Evolutionary conservation across 2,888 invertebrate species (phyloP).

Genomic region (Parnassius glacialis): DNA sequence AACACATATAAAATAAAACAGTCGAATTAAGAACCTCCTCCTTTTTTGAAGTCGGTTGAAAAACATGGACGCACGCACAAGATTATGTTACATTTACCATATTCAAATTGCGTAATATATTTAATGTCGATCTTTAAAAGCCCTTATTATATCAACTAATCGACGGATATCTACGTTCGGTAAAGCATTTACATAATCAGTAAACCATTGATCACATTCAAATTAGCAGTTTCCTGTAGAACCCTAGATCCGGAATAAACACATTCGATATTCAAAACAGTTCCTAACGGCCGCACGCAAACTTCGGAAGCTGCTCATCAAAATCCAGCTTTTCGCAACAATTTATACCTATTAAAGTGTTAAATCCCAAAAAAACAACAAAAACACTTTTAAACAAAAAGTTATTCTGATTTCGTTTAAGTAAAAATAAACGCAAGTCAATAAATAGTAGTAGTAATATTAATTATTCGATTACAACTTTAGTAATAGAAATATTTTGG

Average conservation of each 20-base stretch:
- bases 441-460: no score
- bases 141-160: slow-evolving; percentile 18
- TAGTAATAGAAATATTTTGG: no score
- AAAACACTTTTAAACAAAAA: no score
- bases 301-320: slow-evolving; percentile 54
- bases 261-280: slow-evolving; percentile 50
- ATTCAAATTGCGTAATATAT: slow-evolving; percentile 17
- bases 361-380: no score
- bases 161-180: slow-evolving; percentile 23
- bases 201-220: slow-evolving; percentile 47
- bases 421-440: no score
- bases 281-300: slow-evolving; percentile 47
- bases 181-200: slow-evolving; percentile 35
- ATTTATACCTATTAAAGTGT: no score
- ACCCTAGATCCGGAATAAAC: slow-evolving; percentile 36
- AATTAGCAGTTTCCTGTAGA: slow-evolving; percentile 50
- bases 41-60: no score
- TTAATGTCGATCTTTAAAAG: background rate
- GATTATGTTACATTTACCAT: background rate
- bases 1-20: no score
- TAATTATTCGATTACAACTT: no score
- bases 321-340: background rate
- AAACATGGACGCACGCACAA: background rate
- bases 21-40: no score
- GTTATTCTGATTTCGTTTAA: no score